Evolutionary conservation across 2,797 vertebrate species (phyloP).

Genomic region (Malacoraja senta): DNA sequence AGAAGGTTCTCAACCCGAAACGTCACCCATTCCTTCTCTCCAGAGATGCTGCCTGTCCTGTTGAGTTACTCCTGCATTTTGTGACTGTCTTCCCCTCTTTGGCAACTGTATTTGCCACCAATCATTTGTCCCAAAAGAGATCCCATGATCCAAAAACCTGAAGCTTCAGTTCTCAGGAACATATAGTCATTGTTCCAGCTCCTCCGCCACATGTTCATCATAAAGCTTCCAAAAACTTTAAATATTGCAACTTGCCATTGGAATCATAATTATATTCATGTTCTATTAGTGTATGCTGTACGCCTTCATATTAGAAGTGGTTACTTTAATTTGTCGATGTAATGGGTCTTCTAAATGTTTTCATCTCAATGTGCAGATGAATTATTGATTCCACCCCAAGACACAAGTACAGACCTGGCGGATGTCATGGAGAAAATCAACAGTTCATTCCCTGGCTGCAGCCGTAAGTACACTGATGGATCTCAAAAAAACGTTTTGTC

Average conservation of each 20-base stretch:
- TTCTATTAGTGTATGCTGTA: neutral
- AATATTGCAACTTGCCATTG: neutral
- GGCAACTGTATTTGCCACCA: too few species aligned
- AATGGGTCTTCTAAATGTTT: neutral
- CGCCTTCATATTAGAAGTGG: neutral
- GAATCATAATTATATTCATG: neutral
- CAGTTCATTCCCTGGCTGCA: conserved; percentile 84
- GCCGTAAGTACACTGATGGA: conserved; percentile 68
- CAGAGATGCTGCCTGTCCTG: too few species aligned
- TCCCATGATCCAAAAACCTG: too few species aligned
- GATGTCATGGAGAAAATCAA: conserved; percentile 97
- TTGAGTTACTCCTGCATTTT: too few species aligned
- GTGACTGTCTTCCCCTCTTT: too few species aligned
- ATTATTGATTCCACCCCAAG: conserved; percentile 70
- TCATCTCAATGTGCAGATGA: conserved; percentile 63
- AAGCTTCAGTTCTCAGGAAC: too few species aligned
- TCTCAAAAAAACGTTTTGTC: too few species aligned
- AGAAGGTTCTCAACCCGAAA: too few species aligned
- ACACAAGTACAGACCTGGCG: conserved; percentile 82
- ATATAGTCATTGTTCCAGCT: neutral
- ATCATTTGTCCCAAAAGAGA: too few species aligned
- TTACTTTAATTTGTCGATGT: neutral
- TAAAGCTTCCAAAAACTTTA: neutral
- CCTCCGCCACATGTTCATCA: neutral
- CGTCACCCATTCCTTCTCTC: too few species aligned